Conservation (phyloP, 2,888 invertebrate genomes). For the Tachystola acroxantha region DNA sequence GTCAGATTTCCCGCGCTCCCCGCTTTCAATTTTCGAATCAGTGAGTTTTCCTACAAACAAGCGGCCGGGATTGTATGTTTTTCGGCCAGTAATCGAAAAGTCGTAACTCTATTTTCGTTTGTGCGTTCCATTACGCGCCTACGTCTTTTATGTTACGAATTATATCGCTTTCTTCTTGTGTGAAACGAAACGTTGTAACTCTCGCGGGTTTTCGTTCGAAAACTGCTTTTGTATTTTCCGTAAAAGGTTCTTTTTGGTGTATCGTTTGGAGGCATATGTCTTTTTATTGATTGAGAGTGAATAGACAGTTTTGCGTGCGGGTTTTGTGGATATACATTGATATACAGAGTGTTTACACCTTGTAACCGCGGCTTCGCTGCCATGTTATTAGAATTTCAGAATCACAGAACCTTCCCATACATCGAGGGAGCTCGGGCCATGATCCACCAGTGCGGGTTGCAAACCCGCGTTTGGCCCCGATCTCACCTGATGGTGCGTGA, state of each 20-base stretch:
- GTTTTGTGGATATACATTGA: conserved; percentile 17
- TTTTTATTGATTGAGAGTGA: conserved; percentile 6
- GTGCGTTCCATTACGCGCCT: conserved; percentile 15
- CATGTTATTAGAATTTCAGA: no score
- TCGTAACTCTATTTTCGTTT: conserved; percentile 17
- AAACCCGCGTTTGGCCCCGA: no score
- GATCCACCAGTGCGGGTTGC: no score
- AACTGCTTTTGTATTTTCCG: neutral
- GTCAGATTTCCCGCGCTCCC: conserved; percentile 52
- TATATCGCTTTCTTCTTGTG: conserved; percentile 11
- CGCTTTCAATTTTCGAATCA: conserved; percentile 25
- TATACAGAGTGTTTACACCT: conserved; percentile 16
- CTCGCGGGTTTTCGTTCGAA: conserved; percentile 6
- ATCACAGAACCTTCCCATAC: no score
- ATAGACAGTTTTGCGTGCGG: conserved; percentile 25
- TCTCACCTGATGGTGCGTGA: no score
- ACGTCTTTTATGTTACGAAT: conserved; percentile 21
- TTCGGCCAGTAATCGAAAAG: conserved; percentile 12
- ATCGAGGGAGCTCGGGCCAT: no score
- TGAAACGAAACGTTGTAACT: conserved; percentile 8
- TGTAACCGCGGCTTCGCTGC: no score
- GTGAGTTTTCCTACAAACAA: conserved; percentile 25
- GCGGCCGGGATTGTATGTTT: conserved; percentile 15
- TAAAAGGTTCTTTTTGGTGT: neutral
- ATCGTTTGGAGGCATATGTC: conserved; percentile 7